Base-by-base conservation (phyloP, 2,888 invertebrate genomes). In the Noctua pronuba region DNA sequence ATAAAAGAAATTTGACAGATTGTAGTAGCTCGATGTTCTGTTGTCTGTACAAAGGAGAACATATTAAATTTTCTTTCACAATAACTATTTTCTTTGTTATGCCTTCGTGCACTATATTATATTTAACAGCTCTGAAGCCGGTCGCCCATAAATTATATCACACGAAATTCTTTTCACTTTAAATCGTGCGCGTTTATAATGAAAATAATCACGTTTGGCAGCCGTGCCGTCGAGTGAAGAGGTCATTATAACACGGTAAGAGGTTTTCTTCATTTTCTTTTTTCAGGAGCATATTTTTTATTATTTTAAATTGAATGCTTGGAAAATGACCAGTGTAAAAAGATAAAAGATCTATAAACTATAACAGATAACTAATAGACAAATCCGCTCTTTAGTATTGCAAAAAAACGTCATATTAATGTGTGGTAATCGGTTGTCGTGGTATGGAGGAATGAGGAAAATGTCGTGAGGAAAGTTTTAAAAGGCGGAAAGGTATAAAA, bases 151-250 rank as follows among this genome's bases (percentile, higher is more conserved):
- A 81, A 81, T 81, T 60, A 69, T 77, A 49, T 49, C 21, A 35
- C 58, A 75, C 70, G 60, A 81, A 68, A 72, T 58, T 72, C 46
- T 64, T 81, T 83, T 69, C 62, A 68, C 6, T 77, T 78, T 44
- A 65, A 64, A 72, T 78, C 79, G 72, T 78, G 84, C 62, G n/a
- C 58, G 68, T 52, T 64, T 41, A 28, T 62, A 55, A 64, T 72
- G 55, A 78, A 81, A 71, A 83, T 80, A 81, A 77, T 68, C 46
- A 64, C 49, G 83, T 78, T 76, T 76, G 68, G 55, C 55, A 67
- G 67, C 6, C 62, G 41, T 68, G 72, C 41, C 62, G 62, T 28
- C 24, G 44, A 44, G 21, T 69, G 38, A 64, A 68, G 68, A 78
- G 64, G 46, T 83, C 67, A 64, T 78, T 78, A 83, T 38, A 35